Base-by-base conservation (phyloP, 2,797 vertebrate genomes). In the Microcaecilia unicolor region DNA sequence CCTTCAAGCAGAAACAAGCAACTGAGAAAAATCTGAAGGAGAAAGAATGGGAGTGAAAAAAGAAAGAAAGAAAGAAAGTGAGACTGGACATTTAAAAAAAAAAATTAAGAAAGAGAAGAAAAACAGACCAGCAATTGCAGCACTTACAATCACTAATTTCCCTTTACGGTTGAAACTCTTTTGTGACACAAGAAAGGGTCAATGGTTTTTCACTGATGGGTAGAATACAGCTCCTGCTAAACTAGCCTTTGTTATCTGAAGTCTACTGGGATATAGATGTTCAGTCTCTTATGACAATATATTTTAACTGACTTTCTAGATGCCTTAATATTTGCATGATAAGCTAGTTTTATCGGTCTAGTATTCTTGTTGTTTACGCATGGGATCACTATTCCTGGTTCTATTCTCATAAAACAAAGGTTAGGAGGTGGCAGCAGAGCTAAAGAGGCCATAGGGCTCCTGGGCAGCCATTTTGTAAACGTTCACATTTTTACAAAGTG, bases 251-350 rank as follows among this genome's bases (percentile, higher is more conserved):
- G 89, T 90, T 88, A 81, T 87, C 87, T 89, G 90, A 88, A 87
- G 85, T 89, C 84, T 77, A 59, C 84, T 84, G 87, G 89, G 91
- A 88, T 91, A 86, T 93, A 96, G 91, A 91, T 94, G 90, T 96
- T 94, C 91, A 91, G 88, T 94, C 91, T 84, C 78, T n/a, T 72
- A 76, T 59, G 73, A 85, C 74, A 78, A 82, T 84, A 83, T 81
- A 83, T 82, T 84, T 83, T 83, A 81, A 79, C 81, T 84, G 82
- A 86, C 77, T 84, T 85, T 84, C 85, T 94, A 96, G 93, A 98
- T 97, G 95, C 93, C 93, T 98, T 97, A 97, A 95, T 93, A 92
- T 94, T 92, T 96, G 93, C 95, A 97, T 97, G 93, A 95, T 90
- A 92, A 86, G 82, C 84, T 89, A 89, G 85, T 88, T 86, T 76